A percentile compares a stretch with the other conserved stretches of the same genome.
Evolutionary conservation across 1,140 invertebrate species (phyloP).

Genomic region (Lasioglossum albipes): DNA sequence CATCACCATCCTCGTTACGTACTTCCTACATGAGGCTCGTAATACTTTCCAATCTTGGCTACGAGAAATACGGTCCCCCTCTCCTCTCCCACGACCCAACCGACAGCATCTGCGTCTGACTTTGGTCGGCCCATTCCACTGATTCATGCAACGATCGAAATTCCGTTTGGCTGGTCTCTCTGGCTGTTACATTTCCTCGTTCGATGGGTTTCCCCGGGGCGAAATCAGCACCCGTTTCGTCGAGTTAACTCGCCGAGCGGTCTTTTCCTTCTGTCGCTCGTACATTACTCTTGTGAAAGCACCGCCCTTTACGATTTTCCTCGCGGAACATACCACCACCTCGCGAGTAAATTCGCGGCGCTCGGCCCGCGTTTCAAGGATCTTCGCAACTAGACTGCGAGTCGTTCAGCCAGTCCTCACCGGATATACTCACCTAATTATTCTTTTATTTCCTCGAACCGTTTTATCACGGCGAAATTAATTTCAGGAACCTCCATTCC

Average conservation of each 20-base stretch:
- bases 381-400: background rate
- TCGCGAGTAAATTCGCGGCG: background rate
- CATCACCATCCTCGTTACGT: background rate
- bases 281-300: constrained; percentile 5
- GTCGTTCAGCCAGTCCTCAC: constrained; percentile 1
- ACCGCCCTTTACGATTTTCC: background rate
- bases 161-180: background rate
- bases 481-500: no score
- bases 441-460: no score
- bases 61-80: no score
- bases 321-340: no score
- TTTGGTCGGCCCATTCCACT: background rate
- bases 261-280: constrained; percentile 11
- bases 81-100: no score
- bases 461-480: no score
- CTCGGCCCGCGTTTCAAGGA: no score
- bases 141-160: background rate
- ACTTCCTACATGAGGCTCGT: no score
- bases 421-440: no score
- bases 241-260: constrained; percentile 2
- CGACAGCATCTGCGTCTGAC: background rate
- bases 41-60: no score
- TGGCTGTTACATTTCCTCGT: no score
- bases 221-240: background rate
- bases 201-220: background rate